phyloP scores from a whole-genome alignment of 92 coral and sea anemone genomes.

The Isaurus tuberculatus region DNA sequence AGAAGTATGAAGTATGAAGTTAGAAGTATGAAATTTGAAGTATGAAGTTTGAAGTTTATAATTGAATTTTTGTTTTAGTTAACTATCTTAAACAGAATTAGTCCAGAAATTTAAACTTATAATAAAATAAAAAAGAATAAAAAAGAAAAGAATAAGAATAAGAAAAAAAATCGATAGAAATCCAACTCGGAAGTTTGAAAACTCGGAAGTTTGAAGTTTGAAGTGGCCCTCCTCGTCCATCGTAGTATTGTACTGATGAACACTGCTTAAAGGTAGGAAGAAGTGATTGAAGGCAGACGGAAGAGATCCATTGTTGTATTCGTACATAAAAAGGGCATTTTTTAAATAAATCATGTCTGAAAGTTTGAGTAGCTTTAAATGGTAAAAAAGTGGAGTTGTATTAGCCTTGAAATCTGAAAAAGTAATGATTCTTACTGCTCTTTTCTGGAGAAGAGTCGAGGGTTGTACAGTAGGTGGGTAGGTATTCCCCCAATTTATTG shows the following conservation, averaged over 20 bases:
- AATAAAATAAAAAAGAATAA: too few relatives aligned
- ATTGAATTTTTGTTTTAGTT: too few relatives aligned
- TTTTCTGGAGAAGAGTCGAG: background rate
- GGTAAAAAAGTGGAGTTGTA: background rate
- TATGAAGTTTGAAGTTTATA: too few relatives aligned
- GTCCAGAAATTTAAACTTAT: too few relatives aligned
- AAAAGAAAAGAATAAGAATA: too few relatives aligned
- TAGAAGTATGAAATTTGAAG: conserved; percentile 38
- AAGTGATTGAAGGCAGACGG: conserved; percentile 9
- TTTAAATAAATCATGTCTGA: conserved; percentile 14
- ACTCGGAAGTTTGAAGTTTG: too few relatives aligned
- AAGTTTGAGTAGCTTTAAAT: background rate
- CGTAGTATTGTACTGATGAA: conserved; percentile 16
- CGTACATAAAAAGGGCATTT: conserved; percentile 16
- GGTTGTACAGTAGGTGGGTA: background rate
- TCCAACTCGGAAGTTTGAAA: too few relatives aligned
- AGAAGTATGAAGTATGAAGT: too few relatives aligned
- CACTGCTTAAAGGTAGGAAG: conserved; percentile 16
- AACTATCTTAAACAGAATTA: too few relatives aligned
- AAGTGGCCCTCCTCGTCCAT: too few relatives aligned
- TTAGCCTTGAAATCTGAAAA: background rate
- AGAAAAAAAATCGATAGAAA: too few relatives aligned
- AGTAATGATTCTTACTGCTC: background rate
- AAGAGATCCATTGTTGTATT: conserved; percentile 17
- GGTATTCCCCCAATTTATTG: background rate